These are phyloP conservation scores for Drosophila orena DNA, from an alignment of 1,140 invertebrate genomes.

Conservation along the genomic window DNA sequence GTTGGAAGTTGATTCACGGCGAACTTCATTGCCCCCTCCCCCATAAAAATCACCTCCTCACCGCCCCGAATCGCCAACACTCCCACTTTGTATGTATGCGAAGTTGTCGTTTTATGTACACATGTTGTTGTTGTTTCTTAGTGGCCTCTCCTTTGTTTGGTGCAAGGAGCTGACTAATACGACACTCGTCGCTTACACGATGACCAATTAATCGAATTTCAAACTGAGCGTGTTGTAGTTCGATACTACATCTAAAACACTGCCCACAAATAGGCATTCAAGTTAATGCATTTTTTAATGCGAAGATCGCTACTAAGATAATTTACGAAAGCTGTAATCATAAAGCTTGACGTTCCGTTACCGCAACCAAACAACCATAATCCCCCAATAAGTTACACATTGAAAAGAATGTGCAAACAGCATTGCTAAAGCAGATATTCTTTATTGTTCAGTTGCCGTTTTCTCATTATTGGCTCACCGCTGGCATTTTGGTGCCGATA, in stretches of 20 bases:
- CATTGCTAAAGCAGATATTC: neutral
- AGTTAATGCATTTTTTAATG: too few species aligned
- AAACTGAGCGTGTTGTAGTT: conserved; percentile 4
- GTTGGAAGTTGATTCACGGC: conserved; percentile 77
- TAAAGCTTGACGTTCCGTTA: neutral
- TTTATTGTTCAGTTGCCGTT: neutral
- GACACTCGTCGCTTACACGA: conserved; percentile 34
- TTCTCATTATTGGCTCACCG: neutral
- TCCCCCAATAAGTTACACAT: neutral
- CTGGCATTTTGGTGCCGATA: conserved; percentile 4
- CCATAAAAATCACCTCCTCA: neutral
- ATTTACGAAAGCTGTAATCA: neutral
- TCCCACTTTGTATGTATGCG: conserved; percentile 33
- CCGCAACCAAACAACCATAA: neutral
- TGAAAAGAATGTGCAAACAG: too few species aligned
- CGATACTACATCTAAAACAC: neutral
- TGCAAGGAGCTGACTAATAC: conserved; percentile 47
- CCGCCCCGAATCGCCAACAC: neutral
- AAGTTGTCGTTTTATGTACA: conserved; percentile 6
- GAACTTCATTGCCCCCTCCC: conserved; percentile 41
- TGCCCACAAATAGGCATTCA: too few species aligned
- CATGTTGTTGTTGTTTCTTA: conserved; percentile 6
- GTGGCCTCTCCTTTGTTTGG: conserved; percentile 49
- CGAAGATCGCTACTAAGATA: neutral
- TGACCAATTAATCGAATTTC: conserved; percentile 35